Conservation (phyloP, 2,888 invertebrate genomes). For the Lepetodrilus schrolli region DNA sequence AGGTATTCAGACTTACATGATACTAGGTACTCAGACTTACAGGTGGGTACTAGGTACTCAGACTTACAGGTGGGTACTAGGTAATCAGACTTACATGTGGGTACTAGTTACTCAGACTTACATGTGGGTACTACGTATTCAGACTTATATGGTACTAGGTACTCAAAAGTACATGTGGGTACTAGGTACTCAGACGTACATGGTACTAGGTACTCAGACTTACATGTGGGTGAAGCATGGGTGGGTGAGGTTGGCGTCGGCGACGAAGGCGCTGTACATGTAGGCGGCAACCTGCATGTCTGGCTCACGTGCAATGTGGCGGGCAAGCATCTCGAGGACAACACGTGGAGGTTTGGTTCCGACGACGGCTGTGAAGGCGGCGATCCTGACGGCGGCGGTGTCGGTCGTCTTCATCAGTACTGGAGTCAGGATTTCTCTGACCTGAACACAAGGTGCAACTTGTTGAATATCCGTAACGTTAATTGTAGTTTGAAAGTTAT, state of each 20-base stretch:
- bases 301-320: slow-evolving; percentile 47
- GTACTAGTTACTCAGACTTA: too few relatives aligned
- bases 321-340: slow-evolving; percentile 73
- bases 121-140: too few relatives aligned
- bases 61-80: too few relatives aligned
- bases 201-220: not conserved
- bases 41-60: too few relatives aligned
- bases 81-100: too few relatives aligned
- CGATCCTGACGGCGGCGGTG: slow-evolving; percentile 67
- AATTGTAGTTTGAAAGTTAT: too few relatives aligned
- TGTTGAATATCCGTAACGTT: too few relatives aligned
- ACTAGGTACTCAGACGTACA: too few relatives aligned
- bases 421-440: slow-evolving; percentile 53
- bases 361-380: slow-evolving; percentile 68
- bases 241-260: slow-evolving; percentile 47
- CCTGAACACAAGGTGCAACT: slow-evolving; percentile 1
- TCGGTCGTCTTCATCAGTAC: slow-evolving; percentile 69
- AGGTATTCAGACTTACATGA: too few relatives aligned
- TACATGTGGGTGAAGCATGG: slow-evolving; percentile 37
- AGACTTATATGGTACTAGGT: too few relatives aligned
- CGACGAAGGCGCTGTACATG: slow-evolving; percentile 47
- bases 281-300: slow-evolving; percentile 55
- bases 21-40: too few relatives aligned
- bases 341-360: slow-evolving; percentile 61
- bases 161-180: too few relatives aligned